Evolutionary conservation across 2,888 invertebrate genomes (phyloP), one percentile per base, ranked within the genome.

Genomic region (Fabriciana adippe): DNA sequence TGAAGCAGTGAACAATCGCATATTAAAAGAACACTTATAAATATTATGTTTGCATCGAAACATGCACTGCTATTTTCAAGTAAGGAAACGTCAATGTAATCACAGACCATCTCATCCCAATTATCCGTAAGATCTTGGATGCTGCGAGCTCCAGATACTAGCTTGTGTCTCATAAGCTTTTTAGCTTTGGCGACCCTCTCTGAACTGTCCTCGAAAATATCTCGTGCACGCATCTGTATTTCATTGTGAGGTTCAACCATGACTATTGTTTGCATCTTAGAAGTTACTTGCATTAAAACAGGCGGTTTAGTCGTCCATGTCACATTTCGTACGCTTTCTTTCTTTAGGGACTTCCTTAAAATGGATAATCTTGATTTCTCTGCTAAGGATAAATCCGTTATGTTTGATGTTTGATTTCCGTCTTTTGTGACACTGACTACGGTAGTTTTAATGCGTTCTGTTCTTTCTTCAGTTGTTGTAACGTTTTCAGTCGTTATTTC

Each of bases 71-170:
- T 74, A 47, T 56, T 72, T 8, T 80, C 75, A 3, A 84, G 68
- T n/a, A 89, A 72, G 0, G 84, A 73, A 51, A 84, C 75, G 66
- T 92, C 91, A 16, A 92, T 79, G 70, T 91, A 90, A 70, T 92
- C 92, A 71, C 92, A 92, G 5, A 92, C 77, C 73, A 86, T 70
- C 1, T 88, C 86, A 61, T 90, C 90, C 90, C 90, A 90, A 72
- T 91, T 83, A 16, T 87, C 85, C 0, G 87, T 87, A 2, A 91
- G 81, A 8, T 90, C 90, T n/a, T 83, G 82, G 11, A 90, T 84
- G 66, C 72, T 82, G 35, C 78, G 82, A 1, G 90, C 86, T 21
- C 79, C 76, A 0, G 85, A 76, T 1, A 91, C 79, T 41, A 92
- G 76, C 68, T 89, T 89, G 11, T 79, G 80, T 3, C 90, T 81